Base-by-base conservation (phyloP, 2,888 invertebrate species). In the Sesamia inferens region DNA sequence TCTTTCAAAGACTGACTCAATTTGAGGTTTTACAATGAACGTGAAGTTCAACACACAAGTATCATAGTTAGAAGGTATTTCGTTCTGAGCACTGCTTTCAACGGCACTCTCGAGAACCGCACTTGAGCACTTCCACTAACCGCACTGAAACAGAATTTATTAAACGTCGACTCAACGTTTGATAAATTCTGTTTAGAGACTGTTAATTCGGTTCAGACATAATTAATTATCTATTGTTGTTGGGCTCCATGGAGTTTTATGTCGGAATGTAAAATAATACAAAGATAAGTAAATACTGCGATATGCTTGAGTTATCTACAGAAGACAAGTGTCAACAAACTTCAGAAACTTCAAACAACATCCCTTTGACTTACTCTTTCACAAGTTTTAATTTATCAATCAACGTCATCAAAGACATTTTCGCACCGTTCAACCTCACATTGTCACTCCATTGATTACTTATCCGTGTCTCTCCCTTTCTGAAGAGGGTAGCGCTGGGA, bases 401-500 rank as follows among this genome's bases (percentile, higher is more conserved):
- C 54, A 62, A 47, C 14, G 1, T 19, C 44, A 58, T 16, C n/a
- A 16, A 13, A 58, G 10, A 73, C 47, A 55, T 65, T 55, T 31
- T 31, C 65, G n/a, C n/a, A 2, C 10, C 31, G 65, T 55, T 65
- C 65, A 65, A 55, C 55, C 31, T 42, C 4, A 24, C 11, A 24
- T 54, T 54, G n/a, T 67, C 51, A 64, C 78, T 79, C 78, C 82
- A 73, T 69, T 72, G 19, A 13, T 66, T 51, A 47, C 55, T 69
- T 44, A 13, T 80, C 79, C n/a, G 31, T 73, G 78, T 69, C 16
- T 47, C 2, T 44, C 63, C 59, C 62, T 58, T 71, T 79, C 71
- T 64, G 58, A 71, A 74, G 82, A 82, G 66, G 79, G 69, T 74
- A 78, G 65, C 61, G 19, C 48, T 11, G 57, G 47, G 83, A 83